phyloP scores from a whole-genome alignment of 2,888 invertebrate genomes.

The Orthosia gothica region DNA sequence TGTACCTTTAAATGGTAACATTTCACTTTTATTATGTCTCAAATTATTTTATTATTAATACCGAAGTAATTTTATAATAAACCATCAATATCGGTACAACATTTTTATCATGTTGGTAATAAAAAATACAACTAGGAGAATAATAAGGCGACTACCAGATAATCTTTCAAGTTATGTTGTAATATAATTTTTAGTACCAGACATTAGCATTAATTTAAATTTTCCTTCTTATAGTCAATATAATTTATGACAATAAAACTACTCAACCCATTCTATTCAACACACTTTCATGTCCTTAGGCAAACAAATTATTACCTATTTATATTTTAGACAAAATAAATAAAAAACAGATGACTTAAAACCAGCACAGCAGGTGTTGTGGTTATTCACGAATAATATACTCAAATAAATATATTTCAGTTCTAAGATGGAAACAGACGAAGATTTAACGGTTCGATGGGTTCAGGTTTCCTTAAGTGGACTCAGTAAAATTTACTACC shows the following conservation, averaged over 20 bases:
- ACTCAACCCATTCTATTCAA: constrained; percentile 5
- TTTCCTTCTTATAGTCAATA: constrained; percentile 26
- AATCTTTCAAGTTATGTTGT: constrained; percentile 35
- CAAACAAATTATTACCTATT: constrained; percentile 17
- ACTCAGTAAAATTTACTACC: too few relatives aligned
- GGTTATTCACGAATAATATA: constrained; percentile 3
- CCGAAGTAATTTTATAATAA: neutral
- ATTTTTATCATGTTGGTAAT: neutral
- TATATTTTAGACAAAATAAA: constrained; percentile 2
- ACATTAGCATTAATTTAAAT: constrained; percentile 54
- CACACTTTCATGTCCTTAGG: constrained; percentile 46
- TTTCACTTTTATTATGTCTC: neutral
- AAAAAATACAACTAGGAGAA: constrained; percentile 26
- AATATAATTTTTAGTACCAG: constrained; percentile 43
- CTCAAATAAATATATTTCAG: constrained; percentile 25
- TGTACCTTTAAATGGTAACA: neutral
- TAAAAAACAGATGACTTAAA: constrained; percentile 20
- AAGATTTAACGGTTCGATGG: too few relatives aligned
- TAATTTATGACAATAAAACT: constrained; percentile 23
- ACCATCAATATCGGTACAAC: neutral
- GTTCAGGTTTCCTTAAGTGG: too few relatives aligned
- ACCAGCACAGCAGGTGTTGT: constrained; percentile 51
- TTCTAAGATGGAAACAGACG: neutral
- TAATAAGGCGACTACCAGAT: constrained; percentile 28
- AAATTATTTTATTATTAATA: neutral